phyloP scores from a whole-genome alignment of 2,888 invertebrate genomes.

The Lacanobia wlatinum region DNA sequence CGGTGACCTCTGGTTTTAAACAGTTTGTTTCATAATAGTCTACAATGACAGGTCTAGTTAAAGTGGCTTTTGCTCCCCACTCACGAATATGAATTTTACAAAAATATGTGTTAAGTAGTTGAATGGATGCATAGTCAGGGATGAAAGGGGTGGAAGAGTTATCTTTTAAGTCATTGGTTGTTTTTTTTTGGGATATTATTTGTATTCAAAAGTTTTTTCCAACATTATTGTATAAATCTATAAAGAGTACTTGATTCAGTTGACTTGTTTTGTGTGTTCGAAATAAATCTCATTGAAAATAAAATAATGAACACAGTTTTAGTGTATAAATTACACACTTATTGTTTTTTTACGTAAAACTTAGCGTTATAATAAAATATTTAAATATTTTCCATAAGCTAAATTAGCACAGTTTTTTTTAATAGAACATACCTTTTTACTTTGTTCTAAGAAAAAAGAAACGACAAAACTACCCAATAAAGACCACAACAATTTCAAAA shows the following conservation, averaged over 20 bases:
- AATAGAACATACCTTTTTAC: too few relatives aligned
- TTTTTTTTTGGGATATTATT: neutral
- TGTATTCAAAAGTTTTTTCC: neutral
- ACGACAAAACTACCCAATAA: neutral
- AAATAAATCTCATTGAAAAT: neutral
- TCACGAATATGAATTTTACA: conserved; percentile 73
- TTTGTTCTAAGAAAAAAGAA: neutral
- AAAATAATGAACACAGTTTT: neutral
- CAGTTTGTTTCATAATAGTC: neutral
- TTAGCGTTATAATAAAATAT: too few relatives aligned
- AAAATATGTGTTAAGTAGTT: conserved; percentile 71
- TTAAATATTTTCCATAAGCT: neutral
- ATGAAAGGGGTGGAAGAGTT: conserved; percentile 70
- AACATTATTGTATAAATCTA: neutral
- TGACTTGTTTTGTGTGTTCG: neutral
- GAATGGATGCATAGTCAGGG: conserved; percentile 78
- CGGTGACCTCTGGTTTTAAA: conserved; percentile 52
- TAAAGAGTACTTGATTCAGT: neutral
- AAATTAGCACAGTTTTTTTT: neutral
- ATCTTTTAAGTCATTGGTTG: conserved; percentile 11
- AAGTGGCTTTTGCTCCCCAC: conserved; percentile 71
- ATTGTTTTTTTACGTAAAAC: neutral
- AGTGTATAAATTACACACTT: neutral
- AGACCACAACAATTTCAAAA: conserved; percentile 23
- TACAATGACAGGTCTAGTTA: conserved; percentile 59